Conservation (phyloP, 2,113 vertebrate species). For the Myrmecophaga tridactyla region DNA sequence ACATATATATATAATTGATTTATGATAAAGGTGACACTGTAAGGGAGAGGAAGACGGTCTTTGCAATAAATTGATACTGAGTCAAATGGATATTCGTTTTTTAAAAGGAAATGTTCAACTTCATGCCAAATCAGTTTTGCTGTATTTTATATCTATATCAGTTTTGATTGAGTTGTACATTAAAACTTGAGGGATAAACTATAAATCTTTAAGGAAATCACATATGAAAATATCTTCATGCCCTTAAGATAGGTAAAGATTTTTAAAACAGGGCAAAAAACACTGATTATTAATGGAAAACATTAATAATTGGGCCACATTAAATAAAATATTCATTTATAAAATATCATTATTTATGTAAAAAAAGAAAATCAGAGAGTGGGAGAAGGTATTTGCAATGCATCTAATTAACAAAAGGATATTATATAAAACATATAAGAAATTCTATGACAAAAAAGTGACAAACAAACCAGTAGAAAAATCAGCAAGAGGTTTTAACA, state of each 20-base stretch:
- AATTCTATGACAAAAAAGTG: not conserved
- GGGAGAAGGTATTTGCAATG: not conserved
- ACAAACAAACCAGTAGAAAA: not conserved
- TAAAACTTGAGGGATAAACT: not conserved
- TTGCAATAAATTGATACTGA: too few relatives aligned
- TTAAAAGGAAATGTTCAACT: too few relatives aligned
- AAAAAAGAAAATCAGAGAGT: not conserved
- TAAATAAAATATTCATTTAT: not conserved
- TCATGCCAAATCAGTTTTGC: too few relatives aligned
- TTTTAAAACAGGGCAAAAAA: not conserved
- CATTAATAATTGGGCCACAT: not conserved
- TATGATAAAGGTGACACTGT: too few relatives aligned
- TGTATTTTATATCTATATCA: too few relatives aligned
- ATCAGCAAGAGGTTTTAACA: not conserved
- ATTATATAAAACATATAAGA: not conserved
- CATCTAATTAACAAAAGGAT: not conserved
- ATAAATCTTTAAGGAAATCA: not conserved
- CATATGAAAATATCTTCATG: not conserved
- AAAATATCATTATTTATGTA: not conserved
- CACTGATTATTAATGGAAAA: not conserved
- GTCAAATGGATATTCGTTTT: too few relatives aligned
- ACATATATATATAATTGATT: not conserved
- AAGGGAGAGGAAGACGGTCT: too few relatives aligned
- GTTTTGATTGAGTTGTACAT: not conserved
- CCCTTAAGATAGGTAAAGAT: not conserved